phyloP scores from a whole-genome alignment of 2,888 invertebrate species.

The Sesamia inferens region DNA sequence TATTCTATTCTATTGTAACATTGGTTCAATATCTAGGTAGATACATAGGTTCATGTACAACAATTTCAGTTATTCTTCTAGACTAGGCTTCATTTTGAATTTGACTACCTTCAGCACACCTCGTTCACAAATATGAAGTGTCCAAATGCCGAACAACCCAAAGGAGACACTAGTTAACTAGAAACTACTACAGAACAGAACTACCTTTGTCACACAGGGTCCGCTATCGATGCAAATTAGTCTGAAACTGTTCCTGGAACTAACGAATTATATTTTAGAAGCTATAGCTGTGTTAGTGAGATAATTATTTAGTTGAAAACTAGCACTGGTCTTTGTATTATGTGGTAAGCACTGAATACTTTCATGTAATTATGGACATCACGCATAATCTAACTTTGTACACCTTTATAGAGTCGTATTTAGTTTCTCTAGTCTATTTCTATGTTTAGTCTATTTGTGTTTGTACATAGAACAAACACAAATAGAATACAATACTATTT shows the following conservation, averaged over 20 bases:
- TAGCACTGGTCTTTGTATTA: slow-evolving; percentile 14
- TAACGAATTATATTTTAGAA: slow-evolving; percentile 39
- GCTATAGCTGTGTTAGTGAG: slow-evolving; percentile 4
- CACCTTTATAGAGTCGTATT: neutral
- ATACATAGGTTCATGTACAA: neutral
- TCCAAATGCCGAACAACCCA: slow-evolving; percentile 35
- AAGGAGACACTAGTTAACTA: slow-evolving; percentile 43
- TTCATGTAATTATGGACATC: neutral
- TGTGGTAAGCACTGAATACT: neutral
- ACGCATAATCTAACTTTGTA: neutral
- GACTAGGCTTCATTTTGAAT: neutral
- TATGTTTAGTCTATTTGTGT: no score
- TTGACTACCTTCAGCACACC: neutral
- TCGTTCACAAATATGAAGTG: slow-evolving; percentile 31
- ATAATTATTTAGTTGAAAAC: slow-evolving; percentile 33
- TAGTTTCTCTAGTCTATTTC: no score
- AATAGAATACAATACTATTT: no score
- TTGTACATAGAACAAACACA: no score
- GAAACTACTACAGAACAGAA: slow-evolving; percentile 31
- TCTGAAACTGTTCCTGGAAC: slow-evolving; percentile 46
- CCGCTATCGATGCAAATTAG: slow-evolving; percentile 60
- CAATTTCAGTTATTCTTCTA: neutral
- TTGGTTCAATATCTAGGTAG: neutral
- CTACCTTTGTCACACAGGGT: slow-evolving; percentile 33
- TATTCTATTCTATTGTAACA: neutral